Evolutionary conservation across 1,140 invertebrate genomes (phyloP), one percentile per base, ranked within the genome.

Genomic region (Lerema accius): DNA sequence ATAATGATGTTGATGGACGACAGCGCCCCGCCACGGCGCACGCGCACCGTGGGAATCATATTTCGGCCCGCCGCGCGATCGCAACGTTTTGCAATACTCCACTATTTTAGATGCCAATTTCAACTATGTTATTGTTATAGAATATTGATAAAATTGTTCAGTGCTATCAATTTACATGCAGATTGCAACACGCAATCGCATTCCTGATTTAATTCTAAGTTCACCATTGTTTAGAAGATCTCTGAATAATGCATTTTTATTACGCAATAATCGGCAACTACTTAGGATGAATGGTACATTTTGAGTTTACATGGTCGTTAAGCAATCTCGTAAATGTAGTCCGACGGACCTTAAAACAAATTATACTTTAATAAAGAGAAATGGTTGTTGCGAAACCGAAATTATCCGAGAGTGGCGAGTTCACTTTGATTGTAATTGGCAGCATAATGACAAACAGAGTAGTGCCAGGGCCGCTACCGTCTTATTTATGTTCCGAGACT

Each of bases 401-500:
- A 62, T 68, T 75, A 67, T 67, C 66, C 61, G 77, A 75, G 74
- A 80, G 74, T 75, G 71, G 79, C 76, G 67, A 85, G 73, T 78
- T 71, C 73, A 67, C 69, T 86, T 87, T 90, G 86, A 88, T 90
- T 87, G 86, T 90, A 89, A 90, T 90, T 90, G 87, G 87, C 87
- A 87, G 82, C 86, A 90, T 89, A 82, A 89, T 87, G 84, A 87
- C 80, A 84, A 87, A 86, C 82, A 81, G 80, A 88, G 81, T 87
- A 76, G 75, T 76, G 78, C 72, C 76, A 72, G 78, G 80, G 80
- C 83, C 84, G 64, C 71, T 75, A 78, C 68, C 66, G 82, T 81
- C 84, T 86, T 90, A 80, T 90, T 90, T 90, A 89, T 84, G 84
- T 76, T 73, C 73, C 75, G 77, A 69, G 63, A 64, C 66, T 66